Conservation (phyloP, 2,797 vertebrate genomes). For the Vultur gryphus region DNA sequence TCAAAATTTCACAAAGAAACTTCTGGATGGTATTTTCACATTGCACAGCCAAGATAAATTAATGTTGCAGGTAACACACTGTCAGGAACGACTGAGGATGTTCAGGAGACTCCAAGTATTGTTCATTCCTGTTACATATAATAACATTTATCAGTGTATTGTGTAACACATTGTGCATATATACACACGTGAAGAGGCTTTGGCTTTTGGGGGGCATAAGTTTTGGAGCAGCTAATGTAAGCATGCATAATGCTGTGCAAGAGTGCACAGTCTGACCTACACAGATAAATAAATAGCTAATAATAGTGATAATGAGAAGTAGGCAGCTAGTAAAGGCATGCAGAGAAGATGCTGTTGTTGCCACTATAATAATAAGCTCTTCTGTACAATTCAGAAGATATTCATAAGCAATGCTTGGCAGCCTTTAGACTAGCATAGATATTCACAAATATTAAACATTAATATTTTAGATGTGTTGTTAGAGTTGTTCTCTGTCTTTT, state of each 20-base stretch:
- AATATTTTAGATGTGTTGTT: neutral
- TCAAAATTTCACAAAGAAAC: neutral
- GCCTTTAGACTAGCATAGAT: neutral
- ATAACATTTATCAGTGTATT: neutral
- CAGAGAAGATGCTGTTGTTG: neutral
- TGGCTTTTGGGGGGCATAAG: neutral
- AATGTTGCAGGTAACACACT: neutral
- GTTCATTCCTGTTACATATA: neutral
- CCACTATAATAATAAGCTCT: neutral
- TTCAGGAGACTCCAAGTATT: neutral
- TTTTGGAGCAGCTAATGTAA: neutral
- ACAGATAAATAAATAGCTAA: neutral
- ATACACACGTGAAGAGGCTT: neutral
- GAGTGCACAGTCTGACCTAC: neutral
- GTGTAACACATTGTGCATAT: accelerated
- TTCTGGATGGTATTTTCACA: neutral
- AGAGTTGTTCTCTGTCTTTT: neutral
- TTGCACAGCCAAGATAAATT: neutral
- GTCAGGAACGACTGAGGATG: neutral
- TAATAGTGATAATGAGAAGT: neutral
- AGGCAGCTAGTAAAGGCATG: neutral
- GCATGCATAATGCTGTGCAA: neutral
- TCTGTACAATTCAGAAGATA: neutral
- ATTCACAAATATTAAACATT: neutral
- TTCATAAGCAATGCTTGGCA: neutral